Percentiles rank a stretch among this genome's conserved stretches.
Conservation (phyloP, 2,113 vertebrate species). For the Pluvianellus socialis region DNA sequence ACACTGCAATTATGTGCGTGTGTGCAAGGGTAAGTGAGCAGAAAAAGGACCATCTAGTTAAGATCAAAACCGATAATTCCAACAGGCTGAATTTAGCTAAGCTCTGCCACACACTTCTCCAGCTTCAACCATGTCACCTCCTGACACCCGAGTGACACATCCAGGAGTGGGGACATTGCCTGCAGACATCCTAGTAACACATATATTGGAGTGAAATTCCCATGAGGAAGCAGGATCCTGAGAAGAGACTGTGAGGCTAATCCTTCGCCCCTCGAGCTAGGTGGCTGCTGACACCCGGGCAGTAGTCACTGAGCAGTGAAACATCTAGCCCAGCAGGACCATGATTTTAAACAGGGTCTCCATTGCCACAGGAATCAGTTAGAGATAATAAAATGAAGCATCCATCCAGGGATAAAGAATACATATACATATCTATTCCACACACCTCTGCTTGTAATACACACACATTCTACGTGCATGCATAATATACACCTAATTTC, state of each 20-base stretch:
- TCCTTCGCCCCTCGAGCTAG: not conserved
- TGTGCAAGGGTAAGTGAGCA: conserved; percentile 61
- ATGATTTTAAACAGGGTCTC: not conserved
- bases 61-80: conserved; percentile 1
- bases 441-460: not conserved
- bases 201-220: not conserved
- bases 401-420: not conserved
- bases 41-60: conserved; percentile 65
- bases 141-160: not conserved
- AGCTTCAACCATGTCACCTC: not conserved
- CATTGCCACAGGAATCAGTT: not conserved
- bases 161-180: not conserved
- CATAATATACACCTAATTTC: not conserved
- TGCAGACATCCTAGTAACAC: not conserved
- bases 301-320: not conserved
- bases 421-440: not conserved
- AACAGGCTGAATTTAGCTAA: not conserved
- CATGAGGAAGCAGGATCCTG: not conserved
- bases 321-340: not conserved
- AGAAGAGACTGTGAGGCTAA: not conserved
- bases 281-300: not conserved
- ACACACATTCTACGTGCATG: not conserved
- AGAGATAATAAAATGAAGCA: not conserved
- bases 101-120: not conserved
- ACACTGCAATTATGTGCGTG: conserved; percentile 58